phyloP scores from a whole-genome alignment of 1,140 invertebrate species.

The Cyclina sinensis region DNA sequence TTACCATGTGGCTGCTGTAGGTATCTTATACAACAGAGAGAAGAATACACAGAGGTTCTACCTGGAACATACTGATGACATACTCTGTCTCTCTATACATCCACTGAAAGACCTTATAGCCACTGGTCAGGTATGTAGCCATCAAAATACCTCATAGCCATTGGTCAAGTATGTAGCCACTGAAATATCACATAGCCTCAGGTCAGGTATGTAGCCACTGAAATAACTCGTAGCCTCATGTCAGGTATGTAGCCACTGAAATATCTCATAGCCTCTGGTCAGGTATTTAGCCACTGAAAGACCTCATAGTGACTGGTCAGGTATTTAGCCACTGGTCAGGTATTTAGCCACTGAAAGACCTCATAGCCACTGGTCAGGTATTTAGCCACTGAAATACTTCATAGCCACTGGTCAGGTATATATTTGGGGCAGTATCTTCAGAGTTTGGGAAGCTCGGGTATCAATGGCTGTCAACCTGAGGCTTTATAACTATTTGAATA shows the following conservation, averaged over 20 bases:
- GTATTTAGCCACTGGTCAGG: conserved; percentile 66
- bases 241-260: no score
- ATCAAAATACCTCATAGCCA: not conserved
- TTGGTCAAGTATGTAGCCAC: not conserved
- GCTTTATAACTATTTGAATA: no score
- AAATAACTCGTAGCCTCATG: no score
- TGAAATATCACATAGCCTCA: no score
- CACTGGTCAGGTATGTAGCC: conserved; percentile 84
- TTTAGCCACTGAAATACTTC: no score
- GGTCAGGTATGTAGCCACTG: no score
- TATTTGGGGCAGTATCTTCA: no score
- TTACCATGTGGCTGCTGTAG: conserved; percentile 86
- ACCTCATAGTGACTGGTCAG: conserved; percentile 86
- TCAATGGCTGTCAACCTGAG: no score
- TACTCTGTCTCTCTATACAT: conserved; percentile 86
- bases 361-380: no score
- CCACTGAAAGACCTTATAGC: conserved; percentile 86
- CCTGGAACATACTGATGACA: conserved; percentile 86
- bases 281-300: conserved; percentile 82
- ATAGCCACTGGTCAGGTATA: no score
- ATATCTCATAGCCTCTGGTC: no score
- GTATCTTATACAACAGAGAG: conserved; percentile 84
- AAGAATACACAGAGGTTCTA: conserved; percentile 86
- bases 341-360: not conserved
- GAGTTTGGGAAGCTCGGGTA: no score